Conservation (phyloP, 2,888 invertebrate genomes). For the Tenodera sinensis region DNA sequence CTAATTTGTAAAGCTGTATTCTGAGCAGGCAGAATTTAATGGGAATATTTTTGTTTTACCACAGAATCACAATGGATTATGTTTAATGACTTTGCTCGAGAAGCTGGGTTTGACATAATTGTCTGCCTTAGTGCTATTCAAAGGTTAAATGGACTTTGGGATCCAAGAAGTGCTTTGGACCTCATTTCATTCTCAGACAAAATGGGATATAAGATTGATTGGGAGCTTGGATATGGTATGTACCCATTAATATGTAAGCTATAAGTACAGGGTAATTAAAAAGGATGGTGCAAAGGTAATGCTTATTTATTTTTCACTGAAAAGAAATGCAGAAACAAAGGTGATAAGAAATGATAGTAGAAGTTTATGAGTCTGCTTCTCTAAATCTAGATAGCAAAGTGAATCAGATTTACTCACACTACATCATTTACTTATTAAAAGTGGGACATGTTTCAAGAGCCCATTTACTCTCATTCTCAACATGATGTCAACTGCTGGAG, state of each 20-base stretch:
- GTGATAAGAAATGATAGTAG: no score
- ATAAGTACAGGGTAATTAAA: no score
- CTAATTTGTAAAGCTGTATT: not conserved
- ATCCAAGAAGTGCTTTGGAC: conserved; percentile 61
- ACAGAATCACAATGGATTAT: conserved; percentile 43
- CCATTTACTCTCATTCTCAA: no score
- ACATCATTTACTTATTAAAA: no score
- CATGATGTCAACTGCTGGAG: no score
- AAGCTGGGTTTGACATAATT: conserved; percentile 42
- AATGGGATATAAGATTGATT: conserved; percentile 61
- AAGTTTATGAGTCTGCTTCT: no score
- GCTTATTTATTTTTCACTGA: no score
- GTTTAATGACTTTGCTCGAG: conserved; percentile 42
- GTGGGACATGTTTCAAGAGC: no score
- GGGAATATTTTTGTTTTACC: conserved; percentile 1
- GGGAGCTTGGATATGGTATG: conserved; percentile 71
- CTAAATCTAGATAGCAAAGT: no score
- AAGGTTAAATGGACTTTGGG: conserved; percentile 51
- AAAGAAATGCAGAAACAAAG: no score
- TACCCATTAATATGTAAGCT: conserved; percentile 32
- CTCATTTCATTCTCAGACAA: conserved; percentile 66
- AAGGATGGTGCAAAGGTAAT: no score
- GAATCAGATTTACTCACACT: no score
- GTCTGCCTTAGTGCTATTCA: conserved; percentile 38
- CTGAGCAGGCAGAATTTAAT: not conserved